Conservation (phyloP, 2,797 vertebrate species). For the Philypnodon macrostomus region DNA sequence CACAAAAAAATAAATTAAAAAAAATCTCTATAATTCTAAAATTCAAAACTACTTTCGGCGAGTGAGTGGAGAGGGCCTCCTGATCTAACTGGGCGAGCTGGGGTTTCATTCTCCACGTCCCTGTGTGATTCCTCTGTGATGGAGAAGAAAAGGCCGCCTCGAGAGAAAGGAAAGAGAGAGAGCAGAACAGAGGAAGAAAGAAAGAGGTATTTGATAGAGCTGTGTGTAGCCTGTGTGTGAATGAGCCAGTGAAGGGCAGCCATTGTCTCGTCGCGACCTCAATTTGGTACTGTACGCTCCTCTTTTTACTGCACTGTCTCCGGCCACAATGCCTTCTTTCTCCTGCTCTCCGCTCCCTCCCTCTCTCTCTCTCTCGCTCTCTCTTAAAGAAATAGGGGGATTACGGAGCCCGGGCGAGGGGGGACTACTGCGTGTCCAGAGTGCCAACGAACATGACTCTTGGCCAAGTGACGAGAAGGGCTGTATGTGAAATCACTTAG, state of each 20-base stretch:
- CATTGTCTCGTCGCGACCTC: conserved; percentile 96
- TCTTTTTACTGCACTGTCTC: conserved; percentile 92
- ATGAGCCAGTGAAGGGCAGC: conserved; percentile 93
- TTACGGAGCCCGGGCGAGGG: conserved; percentile 88
- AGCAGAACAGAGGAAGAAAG: conserved; percentile 79
- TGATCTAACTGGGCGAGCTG: conserved; percentile 63
- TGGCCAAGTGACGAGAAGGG: conserved; percentile 37
- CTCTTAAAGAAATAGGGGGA: conserved; percentile 89
- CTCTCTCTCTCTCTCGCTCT: conserved; percentile 69
- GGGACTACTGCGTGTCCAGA: conserved; percentile 92
- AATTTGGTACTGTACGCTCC: conserved; percentile 99
- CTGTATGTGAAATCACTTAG: too few relatives aligned
- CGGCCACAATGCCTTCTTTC: conserved; percentile 94
- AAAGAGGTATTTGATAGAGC: conserved; percentile 93
- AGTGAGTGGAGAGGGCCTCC: conserved; percentile 56
- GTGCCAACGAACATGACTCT: conserved; percentile 89
- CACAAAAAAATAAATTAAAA: conserved; percentile 24
- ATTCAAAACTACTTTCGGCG: too few relatives aligned
- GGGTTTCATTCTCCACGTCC: conserved; percentile 66
- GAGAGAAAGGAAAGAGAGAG: conserved; percentile 70
- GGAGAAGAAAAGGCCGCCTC: conserved; percentile 85
- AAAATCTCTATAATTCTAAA: too few relatives aligned
- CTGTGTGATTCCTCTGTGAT: conserved; percentile 83
- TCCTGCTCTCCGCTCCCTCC: conserved; percentile 80
- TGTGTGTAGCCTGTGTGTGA: conserved; percentile 89